A percentile compares a stretch with the other conserved stretches of the same genome.
Conservation (phyloP, 2,113 vertebrate genomes). For the Seriola quinqueradiata region DNA sequence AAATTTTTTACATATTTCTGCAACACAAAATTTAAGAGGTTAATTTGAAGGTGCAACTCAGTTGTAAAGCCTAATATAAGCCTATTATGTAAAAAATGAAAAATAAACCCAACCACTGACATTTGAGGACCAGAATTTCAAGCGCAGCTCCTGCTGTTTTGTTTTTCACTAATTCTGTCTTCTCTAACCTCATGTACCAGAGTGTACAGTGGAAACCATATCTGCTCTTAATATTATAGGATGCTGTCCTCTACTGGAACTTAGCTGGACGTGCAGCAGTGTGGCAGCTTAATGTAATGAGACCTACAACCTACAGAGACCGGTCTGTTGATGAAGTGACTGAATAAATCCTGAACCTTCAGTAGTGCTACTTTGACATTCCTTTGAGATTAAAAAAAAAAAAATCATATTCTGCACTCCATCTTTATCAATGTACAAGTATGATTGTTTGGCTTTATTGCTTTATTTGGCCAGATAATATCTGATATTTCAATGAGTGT, state of each 20-base stretch:
- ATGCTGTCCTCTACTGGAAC: conserved; percentile 60
- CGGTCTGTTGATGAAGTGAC: background rate
- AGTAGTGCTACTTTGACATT: background rate
- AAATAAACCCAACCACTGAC: too few species aligned
- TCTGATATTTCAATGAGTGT: background rate
- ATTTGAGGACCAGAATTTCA: too few species aligned
- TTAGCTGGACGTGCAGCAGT: conserved; percentile 17
- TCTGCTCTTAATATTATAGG: conserved; percentile 7
- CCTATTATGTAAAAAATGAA: too few species aligned
- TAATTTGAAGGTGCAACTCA: too few species aligned
- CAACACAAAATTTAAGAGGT: too few species aligned
- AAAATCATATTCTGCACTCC: background rate
- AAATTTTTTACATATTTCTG: too few species aligned
- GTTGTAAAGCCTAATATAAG: too few species aligned
- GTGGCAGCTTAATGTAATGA: background rate
- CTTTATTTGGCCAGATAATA: background rate
- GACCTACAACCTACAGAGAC: background rate
- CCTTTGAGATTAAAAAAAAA: background rate
- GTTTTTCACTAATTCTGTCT: too few species aligned
- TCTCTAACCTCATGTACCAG: too few species aligned
- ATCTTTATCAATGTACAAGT: background rate
- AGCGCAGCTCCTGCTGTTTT: too few species aligned
- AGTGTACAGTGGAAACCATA: background rate
- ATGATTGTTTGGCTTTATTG: background rate
- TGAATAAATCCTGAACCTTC: background rate